Percentiles rank a stretch among this genome's conserved stretches.
Evolutionary conservation across 2,888 invertebrate genomes (phyloP).

Genomic region (Lacanobia wlatinum): DNA sequence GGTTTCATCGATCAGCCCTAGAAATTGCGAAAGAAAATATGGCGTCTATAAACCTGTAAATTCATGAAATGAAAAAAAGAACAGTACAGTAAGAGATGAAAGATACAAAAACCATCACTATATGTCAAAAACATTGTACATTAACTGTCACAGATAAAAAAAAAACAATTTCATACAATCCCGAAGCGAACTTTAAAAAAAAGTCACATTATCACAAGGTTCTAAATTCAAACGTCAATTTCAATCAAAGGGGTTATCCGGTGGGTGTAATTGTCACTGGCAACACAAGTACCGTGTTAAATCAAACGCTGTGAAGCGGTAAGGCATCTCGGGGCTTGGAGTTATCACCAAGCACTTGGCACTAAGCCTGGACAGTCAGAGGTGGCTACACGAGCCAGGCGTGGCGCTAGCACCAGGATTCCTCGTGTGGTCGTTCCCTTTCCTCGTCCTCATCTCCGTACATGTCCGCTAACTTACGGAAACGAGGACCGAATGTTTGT

Average conservation of each 20-base stretch:
- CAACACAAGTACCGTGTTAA: constrained; percentile 52
- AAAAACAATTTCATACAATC: constrained; percentile 45
- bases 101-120: constrained; percentile 27
- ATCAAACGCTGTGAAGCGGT: constrained; percentile 73
- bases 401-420: constrained; percentile 95
- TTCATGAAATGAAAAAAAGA: not conserved
- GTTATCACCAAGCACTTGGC: constrained; percentile 63
- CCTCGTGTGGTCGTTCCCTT: constrained; percentile 93
- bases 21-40: constrained; percentile 14
- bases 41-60: not conserved
- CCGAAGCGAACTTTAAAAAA: constrained; percentile 47
- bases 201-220: constrained; percentile 57
- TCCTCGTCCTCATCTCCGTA: constrained; percentile 97
- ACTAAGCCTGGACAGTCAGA: constrained; percentile 61
- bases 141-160: constrained; percentile 17
- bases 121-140: constrained; percentile 41
- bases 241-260: constrained; percentile 55
- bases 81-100: not conserved
- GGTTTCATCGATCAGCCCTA: not conserved
- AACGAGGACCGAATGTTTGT: constrained; percentile 98
- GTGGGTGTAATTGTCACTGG: constrained; percentile 60
- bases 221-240: constrained; percentile 58
- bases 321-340: constrained; percentile 82
- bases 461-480: constrained; percentile 98
- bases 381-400: constrained; percentile 88